Conservation (phyloP, 2,113 vertebrate species). For the Menura novaehollandiae region DNA sequence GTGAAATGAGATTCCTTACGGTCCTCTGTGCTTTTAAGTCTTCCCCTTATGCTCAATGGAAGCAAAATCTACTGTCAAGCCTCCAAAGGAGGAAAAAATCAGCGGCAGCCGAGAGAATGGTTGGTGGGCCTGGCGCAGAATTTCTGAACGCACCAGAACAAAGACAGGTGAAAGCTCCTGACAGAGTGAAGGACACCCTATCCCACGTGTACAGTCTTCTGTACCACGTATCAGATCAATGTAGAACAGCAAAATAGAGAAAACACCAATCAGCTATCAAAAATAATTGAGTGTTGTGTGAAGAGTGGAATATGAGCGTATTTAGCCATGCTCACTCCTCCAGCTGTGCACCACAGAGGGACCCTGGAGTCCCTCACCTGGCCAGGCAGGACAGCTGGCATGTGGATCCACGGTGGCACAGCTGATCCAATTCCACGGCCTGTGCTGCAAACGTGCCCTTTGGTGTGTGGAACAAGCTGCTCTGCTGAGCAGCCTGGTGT, state of each 20-base stretch:
- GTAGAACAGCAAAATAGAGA: not conserved
- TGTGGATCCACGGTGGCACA: accelerated
- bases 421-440: not conserved
- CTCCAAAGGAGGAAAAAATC: not conserved
- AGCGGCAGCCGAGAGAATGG: not conserved
- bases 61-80: not conserved
- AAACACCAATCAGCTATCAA: not conserved
- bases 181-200: not conserved
- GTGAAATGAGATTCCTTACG: not conserved
- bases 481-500: not conserved
- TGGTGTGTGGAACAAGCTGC: not conserved
- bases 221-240: not conserved
- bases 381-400: not conserved
- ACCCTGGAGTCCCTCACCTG: not conserved
- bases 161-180: not conserved
- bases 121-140: not conserved
- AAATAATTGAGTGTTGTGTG: not conserved
- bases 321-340: not conserved
- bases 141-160: not conserved
- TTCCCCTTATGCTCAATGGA: not conserved
- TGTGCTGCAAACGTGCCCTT: accelerated
- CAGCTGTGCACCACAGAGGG: not conserved
- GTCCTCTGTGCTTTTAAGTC: conserved; percentile 16
- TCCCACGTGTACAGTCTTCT: accelerated
- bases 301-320: accelerated